These are phyloP conservation scores for Bubalus kerabau DNA, from an alignment of 2,113 vertebrate species.

Conservation along the genomic window DNA sequence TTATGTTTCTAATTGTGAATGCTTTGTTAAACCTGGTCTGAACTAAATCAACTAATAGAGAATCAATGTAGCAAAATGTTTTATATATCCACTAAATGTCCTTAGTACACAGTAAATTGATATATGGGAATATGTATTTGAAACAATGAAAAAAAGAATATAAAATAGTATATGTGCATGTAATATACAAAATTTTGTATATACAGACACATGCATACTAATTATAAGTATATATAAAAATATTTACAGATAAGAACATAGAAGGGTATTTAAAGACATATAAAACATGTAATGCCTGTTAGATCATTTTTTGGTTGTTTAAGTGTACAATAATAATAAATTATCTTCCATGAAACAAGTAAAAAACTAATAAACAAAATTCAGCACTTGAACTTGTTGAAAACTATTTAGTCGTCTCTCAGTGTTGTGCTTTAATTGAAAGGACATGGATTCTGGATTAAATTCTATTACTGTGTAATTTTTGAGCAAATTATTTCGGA, in stretches of 20 bases:
- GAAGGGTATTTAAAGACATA: not conserved
- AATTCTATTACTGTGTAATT: not conserved
- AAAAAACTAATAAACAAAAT: not conserved
- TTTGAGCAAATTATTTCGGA: not conserved
- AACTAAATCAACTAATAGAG: not conserved
- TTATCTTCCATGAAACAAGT: not conserved
- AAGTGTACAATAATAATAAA: not conserved
- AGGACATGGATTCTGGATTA: not conserved
- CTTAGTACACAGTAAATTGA: not conserved
- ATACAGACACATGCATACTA: not conserved
- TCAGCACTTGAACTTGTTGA: not conserved
- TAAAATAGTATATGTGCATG: not conserved
- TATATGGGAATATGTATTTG: not conserved
- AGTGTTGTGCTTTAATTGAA: not conserved
- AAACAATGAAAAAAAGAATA: not conserved
- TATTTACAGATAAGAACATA: not conserved
- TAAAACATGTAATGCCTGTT: not conserved
- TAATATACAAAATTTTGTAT: not conserved
- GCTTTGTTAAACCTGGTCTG: not conserved
- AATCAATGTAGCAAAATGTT: not conserved
- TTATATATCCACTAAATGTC: not conserved
- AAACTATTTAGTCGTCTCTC: not conserved
- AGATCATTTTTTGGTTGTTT: constrained; percentile 1
- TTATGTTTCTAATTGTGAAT: not conserved
- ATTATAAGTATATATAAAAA: not conserved